Evolutionary conservation across 2,797 vertebrate genomes (phyloP), one percentile per base, ranked within the genome.

Genomic region (Hirundo rustica): DNA sequence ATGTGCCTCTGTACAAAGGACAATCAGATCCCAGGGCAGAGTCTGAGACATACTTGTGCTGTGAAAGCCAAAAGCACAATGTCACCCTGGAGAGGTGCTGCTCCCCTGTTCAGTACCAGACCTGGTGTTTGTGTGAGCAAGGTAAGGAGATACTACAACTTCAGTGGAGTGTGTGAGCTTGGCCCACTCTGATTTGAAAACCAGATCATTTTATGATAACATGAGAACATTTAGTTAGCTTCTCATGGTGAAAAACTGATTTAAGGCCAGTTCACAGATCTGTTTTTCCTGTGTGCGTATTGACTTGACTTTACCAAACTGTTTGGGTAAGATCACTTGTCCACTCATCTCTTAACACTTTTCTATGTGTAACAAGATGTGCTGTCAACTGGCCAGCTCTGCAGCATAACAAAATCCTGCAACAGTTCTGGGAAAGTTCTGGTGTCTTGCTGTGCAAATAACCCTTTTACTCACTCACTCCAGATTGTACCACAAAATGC

Each of bases 51-150:
- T 14, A 5, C 12, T 26, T 36, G 29, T 54, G 18, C 29, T 70
- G 19, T 70, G 44, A 55, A 57, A 89, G 26, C 5, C 55, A 66
- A 67, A 42, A 79, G 17, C 27, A 40, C 50, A 57, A 1, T 0
- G 0, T n/a, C 19, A 50, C 8, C 10, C 32, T 15, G 32, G 34
- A 47, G 58, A 68, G 20, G 7, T 0, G 2, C n/a, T 87, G 44
- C 48, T 76, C 22, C 18, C 18, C 42, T 27, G 15, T 3, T 54
- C 42, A 60, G 36, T 9, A 19, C 5, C 50, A 42, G 27, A 21
- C 19, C 44, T 60, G 15, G 42, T 25, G 23, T 55, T 77, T 7
- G 20, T 25, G 32, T 22, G 34, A 44, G 20, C 51, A 60, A 77
- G 25, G 14, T 22, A 21, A 53, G 36, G 72, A 55, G 16, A 10